Evolutionary conservation across 2,113 vertebrate genomes (phyloP).

Genomic region (Lampris megalopsis): DNA sequence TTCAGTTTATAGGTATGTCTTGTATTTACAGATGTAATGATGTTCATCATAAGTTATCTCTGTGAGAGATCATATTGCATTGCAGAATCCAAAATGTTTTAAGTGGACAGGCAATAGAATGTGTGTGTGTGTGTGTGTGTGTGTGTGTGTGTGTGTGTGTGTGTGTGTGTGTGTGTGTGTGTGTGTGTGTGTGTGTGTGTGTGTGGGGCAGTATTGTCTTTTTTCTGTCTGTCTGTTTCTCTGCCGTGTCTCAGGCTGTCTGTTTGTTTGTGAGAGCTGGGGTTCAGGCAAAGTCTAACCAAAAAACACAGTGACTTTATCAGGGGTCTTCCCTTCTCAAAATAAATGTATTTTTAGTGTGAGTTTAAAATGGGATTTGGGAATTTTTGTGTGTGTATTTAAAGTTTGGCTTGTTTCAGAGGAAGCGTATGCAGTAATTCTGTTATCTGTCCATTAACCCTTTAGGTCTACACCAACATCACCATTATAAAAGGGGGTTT

Average conservation of each 20-base stretch:
- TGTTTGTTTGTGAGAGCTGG: conserved; percentile 23
- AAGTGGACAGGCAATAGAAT: not conserved
- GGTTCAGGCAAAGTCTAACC: conserved; percentile 23
- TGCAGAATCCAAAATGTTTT: not conserved
- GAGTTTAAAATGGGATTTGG: conserved; percentile 19
- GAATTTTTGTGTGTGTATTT: conserved; percentile 1
- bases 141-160: not conserved
- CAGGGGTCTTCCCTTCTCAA: conserved; percentile 3
- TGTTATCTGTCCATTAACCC: conserved; percentile 4
- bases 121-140: not conserved
- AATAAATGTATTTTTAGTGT: conserved; percentile 32
- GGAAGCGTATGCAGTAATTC: not conserved
- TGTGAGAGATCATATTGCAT: too few species aligned
- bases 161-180: not conserved
- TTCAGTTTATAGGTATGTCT: too few species aligned
- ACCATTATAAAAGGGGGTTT: too few species aligned
- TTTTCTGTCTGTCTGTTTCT: not conserved
- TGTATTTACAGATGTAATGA: too few species aligned
- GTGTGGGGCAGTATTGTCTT: not conserved
- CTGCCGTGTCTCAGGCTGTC: not conserved
- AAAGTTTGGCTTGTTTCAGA: conserved; percentile 1
- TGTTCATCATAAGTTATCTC: too few species aligned
- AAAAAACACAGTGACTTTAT: conserved; percentile 18
- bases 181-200: not conserved
- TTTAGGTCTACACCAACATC: not conserved